A percentile compares a stretch with the other conserved stretches of the same genome.
These are phyloP conservation scores for Hypsopygia costalis DNA, from an alignment of 2,888 invertebrate species.

Conservation along the genomic window DNA sequence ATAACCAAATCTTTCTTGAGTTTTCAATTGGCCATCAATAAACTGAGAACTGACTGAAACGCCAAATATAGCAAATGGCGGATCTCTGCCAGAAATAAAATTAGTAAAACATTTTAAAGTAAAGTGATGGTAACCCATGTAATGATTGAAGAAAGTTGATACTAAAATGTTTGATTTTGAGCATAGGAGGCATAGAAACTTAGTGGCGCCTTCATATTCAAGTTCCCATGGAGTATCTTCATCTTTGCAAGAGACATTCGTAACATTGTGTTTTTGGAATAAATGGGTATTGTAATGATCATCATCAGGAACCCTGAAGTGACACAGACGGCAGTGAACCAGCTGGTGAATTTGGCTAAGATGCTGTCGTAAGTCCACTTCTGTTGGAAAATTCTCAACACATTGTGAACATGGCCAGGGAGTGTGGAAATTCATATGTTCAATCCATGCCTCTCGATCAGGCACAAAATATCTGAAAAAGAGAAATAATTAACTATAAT, in stretches of 20 bases:
- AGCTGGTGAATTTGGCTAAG: constrained; percentile 51
- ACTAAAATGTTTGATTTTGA: constrained; percentile 46
- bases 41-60: constrained; percentile 61
- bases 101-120: constrained; percentile 66
- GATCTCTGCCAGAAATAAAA: constrained; percentile 54
- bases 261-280: constrained; percentile 61
- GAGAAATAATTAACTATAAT: no score
- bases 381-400: constrained; percentile 47
- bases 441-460: constrained; percentile 56
- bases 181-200: constrained; percentile 60
- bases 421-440: constrained; percentile 57
- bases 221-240: constrained; percentile 56
- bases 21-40: constrained; percentile 50
- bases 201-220: constrained; percentile 44
- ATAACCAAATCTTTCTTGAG: constrained; percentile 50
- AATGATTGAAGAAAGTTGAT: constrained; percentile 61
- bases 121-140: constrained; percentile 67
- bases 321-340: constrained; percentile 68
- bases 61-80: constrained; percentile 58
- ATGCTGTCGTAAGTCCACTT: constrained; percentile 49
- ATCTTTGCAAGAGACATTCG: constrained; percentile 45
- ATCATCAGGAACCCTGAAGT: constrained; percentile 58
- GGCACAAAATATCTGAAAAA: constrained; percentile 66
- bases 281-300: constrained; percentile 60
- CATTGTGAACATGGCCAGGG: constrained; percentile 76